These are phyloP conservation scores for Amiota minor DNA, from an alignment of 2,888 invertebrate genomes.

Conservation along the genomic window DNA sequence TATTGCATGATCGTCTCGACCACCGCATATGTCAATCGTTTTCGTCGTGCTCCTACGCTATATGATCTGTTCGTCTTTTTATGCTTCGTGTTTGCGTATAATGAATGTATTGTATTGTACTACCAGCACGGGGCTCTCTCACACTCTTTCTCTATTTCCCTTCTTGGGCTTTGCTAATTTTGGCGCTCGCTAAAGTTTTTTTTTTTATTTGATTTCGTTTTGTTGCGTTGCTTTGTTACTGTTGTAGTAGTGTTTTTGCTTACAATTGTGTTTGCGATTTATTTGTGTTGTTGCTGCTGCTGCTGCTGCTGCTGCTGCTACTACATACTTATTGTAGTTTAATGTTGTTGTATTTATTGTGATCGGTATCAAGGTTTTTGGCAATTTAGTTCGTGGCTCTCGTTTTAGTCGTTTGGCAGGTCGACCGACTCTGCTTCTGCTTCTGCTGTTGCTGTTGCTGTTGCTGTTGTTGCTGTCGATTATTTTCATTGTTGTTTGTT, in stretches of 20 bases:
- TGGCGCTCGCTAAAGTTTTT: conserved; percentile 21
- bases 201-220: not conserved
- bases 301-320: conserved; percentile 28
- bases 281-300: conserved; percentile 21
- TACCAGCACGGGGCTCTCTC: conserved; percentile 12
- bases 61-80: too few species aligned
- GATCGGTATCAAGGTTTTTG: conserved; percentile 73
- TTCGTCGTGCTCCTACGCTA: too few species aligned
- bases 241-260: conserved; percentile 29
- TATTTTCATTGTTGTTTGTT: conserved; percentile 36
- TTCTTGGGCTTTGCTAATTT: conserved; percentile 5
- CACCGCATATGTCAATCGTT: conserved; percentile 33
- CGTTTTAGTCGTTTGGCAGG: conserved; percentile 68
- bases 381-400: conserved; percentile 68
- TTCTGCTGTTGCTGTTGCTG: conserved; percentile 33
- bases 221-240: conserved; percentile 37
- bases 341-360: conserved; percentile 51
- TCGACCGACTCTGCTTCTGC: conserved; percentile 54
- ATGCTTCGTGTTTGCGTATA: too few species aligned
- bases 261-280: conserved; percentile 26
- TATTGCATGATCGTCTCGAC: conserved; percentile 18
- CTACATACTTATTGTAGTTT: conserved; percentile 31
- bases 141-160: not conserved
- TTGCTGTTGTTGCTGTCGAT: conserved; percentile 39
- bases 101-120: too few species aligned